Conservation (phyloP, 1,140 invertebrate genomes). For the Apis laboriosa region DNA sequence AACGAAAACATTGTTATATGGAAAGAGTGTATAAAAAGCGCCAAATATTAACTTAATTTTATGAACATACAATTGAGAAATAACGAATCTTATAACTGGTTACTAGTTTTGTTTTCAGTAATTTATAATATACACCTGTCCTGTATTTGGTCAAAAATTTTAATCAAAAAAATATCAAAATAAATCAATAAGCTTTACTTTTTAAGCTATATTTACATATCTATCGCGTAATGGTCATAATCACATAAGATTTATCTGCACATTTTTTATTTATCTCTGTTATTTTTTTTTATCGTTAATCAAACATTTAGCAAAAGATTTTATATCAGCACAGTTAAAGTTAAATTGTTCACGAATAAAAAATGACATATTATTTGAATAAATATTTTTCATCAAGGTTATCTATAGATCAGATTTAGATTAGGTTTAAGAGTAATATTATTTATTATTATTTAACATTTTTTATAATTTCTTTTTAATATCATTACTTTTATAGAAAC, state of each 20-base stretch:
- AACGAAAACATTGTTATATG: constrained; percentile 1
- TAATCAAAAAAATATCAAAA: background rate
- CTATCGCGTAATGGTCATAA: background rate
- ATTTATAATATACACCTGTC: background rate
- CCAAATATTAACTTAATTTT: background rate
- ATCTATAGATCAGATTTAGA: background rate
- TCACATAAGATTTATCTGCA: background rate
- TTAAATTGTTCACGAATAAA: constrained; percentile 1
- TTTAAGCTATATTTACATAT: background rate
- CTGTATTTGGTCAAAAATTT: background rate
- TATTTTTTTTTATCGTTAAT: background rate
- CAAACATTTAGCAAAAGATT: constrained; percentile 3
- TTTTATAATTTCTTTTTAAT: background rate
- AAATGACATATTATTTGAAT: background rate
- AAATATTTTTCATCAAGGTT: background rate
- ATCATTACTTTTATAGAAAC: background rate
- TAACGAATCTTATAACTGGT: background rate
- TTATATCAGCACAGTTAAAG: background rate
- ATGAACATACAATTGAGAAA: background rate
- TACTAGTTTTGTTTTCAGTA: background rate
- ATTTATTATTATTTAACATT: background rate
- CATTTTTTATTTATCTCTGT: background rate
- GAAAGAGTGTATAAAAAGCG: constrained; percentile 7
- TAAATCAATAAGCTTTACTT: background rate
- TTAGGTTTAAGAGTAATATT: background rate